Conservation (phyloP, 2,797 vertebrate species). For the Uromys caudimaculatus region DNA sequence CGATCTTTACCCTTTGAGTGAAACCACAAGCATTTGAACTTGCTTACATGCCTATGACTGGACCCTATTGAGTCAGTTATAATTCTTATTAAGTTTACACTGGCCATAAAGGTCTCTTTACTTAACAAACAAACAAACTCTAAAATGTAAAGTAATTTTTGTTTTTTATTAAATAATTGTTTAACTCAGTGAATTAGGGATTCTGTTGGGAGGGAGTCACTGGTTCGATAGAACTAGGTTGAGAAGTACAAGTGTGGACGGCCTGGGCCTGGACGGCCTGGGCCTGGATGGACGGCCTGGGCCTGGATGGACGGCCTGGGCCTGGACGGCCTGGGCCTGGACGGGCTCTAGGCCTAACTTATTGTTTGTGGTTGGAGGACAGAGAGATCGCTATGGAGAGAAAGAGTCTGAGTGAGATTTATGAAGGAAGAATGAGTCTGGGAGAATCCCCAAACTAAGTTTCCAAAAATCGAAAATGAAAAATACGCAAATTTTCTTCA, state of each 20-base stretch:
- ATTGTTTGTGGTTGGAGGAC: neutral
- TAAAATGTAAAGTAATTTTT: neutral
- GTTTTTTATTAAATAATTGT: neutral
- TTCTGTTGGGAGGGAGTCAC: neutral
- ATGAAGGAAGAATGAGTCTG: neutral
- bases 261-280: too few relatives aligned
- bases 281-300: too few relatives aligned
- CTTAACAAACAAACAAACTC: neutral
- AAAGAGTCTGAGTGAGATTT: neutral
- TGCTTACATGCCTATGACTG: neutral
- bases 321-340: too few relatives aligned
- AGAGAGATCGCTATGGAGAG: neutral
- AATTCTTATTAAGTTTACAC: neutral
- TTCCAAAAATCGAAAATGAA: slow-evolving; percentile 21
- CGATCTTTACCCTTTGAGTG: neutral
- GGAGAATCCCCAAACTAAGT: neutral
- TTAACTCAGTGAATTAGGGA: neutral
- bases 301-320: too few relatives aligned
- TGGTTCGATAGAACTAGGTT: neutral
- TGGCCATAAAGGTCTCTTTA: neutral
- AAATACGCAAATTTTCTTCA: neutral
- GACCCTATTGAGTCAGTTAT: neutral
- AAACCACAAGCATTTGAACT: neutral
- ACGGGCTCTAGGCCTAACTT: neutral
- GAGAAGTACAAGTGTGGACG: neutral